Evolutionary conservation across 2,113 vertebrate genomes (phyloP).

Genomic region (Dendropsophus ebraccatus): DNA sequence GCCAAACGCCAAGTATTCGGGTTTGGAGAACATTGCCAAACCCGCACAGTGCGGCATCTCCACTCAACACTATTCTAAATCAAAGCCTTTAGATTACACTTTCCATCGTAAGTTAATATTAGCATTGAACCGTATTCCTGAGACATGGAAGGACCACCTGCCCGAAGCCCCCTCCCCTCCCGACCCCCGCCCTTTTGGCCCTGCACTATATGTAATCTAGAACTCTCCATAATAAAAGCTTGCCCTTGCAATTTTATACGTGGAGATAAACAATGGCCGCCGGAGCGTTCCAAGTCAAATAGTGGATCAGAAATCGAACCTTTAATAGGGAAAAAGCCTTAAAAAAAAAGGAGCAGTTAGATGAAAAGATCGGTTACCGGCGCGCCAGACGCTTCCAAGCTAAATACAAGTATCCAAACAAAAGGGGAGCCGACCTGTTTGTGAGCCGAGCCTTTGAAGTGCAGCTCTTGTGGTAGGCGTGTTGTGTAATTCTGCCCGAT

Average conservation of each 20-base stretch:
- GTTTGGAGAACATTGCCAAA: too few species aligned
- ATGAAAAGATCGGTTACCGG: neutral
- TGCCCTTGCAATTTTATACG: neutral
- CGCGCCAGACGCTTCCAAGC: slow-evolving; percentile 33
- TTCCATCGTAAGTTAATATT: too few species aligned
- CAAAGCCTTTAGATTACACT: too few species aligned
- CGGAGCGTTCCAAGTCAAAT: neutral
- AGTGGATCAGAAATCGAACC: neutral
- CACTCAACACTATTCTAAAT: too few species aligned
- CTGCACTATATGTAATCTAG: neutral
- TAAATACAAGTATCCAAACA: slow-evolving; percentile 49
- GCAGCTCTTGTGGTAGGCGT: slow-evolving; percentile 44
- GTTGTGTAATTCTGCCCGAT: neutral
- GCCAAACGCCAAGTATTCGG: too few species aligned
- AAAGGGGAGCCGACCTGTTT: slow-evolving; percentile 51
- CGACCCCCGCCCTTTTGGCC: neutral
- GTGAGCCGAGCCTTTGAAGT: slow-evolving; percentile 29
- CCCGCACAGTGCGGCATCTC: too few species aligned
- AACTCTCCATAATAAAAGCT: neutral
- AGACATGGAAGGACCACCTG: neutral
- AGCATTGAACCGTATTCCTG: too few species aligned
- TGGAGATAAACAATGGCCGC: neutral
- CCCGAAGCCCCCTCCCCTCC: neutral
- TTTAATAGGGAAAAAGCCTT: neutral
- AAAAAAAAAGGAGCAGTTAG: slow-evolving; percentile 1